These are phyloP conservation scores for Agonum fuliginosum DNA, from an alignment of 2,888 invertebrate species.

Conservation along the genomic window DNA sequence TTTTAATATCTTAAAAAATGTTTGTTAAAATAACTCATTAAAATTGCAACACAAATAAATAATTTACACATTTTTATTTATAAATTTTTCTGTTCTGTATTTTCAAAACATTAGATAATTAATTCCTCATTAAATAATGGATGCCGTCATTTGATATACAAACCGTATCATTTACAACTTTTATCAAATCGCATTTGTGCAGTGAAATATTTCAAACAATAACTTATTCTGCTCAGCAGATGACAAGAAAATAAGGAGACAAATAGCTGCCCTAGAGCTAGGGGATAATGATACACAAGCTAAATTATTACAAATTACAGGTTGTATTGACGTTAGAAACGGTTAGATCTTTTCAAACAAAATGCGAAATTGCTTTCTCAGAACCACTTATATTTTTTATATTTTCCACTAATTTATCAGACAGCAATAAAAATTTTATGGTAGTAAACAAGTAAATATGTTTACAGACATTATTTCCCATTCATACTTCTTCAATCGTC, in stretches of 20 bases:
- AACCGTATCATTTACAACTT: not conserved
- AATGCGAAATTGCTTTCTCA: no score
- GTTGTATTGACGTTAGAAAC: not conserved
- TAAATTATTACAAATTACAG: not conserved
- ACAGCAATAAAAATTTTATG: no score
- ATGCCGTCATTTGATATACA: not conserved
- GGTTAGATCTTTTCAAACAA: not conserved
- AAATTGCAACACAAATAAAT: no score
- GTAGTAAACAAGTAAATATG: no score
- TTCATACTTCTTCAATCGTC: not conserved
- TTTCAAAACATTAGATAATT: no score
- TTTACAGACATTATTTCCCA: no score
- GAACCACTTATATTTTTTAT: no score
- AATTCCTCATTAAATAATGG: not conserved
- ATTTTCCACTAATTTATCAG: not conserved
- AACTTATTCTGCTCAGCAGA: not conserved
- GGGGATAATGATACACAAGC: slow-evolving; percentile 8
- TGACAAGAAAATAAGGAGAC: slow-evolving; percentile 1
- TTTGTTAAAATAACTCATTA: no score
- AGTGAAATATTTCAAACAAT: not conserved
- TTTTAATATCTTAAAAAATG: no score
- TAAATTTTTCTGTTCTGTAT: no score
- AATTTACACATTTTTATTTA: no score
- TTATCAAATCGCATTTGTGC: not conserved
- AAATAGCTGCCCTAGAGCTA: not conserved